Conservation (phyloP, 2,888 invertebrate genomes). For the Caenorhabditis sp. region DNA sequence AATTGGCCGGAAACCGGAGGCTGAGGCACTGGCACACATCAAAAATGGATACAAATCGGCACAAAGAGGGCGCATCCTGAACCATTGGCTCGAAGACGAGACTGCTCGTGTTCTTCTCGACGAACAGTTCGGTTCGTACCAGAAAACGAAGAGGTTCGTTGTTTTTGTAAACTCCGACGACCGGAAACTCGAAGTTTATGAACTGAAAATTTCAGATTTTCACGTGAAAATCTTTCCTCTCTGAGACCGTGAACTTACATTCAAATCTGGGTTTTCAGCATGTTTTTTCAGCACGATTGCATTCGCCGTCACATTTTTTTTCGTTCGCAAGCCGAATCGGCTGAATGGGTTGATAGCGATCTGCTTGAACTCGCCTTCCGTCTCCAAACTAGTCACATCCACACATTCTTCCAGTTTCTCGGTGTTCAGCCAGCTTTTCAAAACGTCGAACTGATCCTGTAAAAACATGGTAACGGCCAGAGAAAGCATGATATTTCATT, state of each 20-base stretch:
- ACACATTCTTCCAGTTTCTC: constrained; percentile 60
- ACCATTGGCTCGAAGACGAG: constrained; percentile 59
- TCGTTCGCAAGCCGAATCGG: constrained; percentile 59
- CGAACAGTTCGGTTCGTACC: constrained; percentile 52
- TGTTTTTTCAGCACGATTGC: constrained; percentile 21
- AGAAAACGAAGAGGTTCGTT: constrained; percentile 26
- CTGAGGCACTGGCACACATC: constrained; percentile 59
- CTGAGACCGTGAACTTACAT: constrained; percentile 22
- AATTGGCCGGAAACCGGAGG: constrained; percentile 41
- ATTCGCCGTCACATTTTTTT: constrained; percentile 46
- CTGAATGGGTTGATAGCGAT: constrained; percentile 58
- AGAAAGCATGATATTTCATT: too few species aligned
- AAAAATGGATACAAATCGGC: constrained; percentile 55
- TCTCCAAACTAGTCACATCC: constrained; percentile 36
- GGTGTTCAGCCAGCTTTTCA: constrained; percentile 60
- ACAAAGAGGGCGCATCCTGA: constrained; percentile 29
- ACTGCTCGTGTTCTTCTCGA: constrained; percentile 32
- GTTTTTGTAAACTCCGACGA: constrained; percentile 29
- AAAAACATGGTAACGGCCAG: neutral
- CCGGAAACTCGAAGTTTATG: constrained; percentile 43
- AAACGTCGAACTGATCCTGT: constrained; percentile 51
- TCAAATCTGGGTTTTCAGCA: constrained; percentile 30
- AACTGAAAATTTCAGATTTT: constrained; percentile 18
- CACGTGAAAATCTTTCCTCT: neutral
- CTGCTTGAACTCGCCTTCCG: constrained; percentile 33